Evolutionary conservation across 2,797 vertebrate species (phyloP), one percentile per base, ranked within the genome.

Genomic region (Paratrypauchen microcephalus): DNA sequence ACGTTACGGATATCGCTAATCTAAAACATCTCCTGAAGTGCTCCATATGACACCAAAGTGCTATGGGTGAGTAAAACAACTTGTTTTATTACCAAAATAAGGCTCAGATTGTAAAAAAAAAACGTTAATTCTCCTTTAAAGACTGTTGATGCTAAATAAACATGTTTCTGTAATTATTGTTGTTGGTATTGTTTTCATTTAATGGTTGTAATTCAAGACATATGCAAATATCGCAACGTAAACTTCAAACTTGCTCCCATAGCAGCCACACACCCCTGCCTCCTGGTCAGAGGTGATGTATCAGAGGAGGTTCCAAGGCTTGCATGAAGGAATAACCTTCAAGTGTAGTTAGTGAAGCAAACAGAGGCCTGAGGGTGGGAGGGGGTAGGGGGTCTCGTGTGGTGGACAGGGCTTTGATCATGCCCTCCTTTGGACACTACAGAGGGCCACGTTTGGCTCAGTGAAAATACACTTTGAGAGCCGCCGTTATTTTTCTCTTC

Each of bases 371-470:
- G 55, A 5, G 24, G 55, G 13, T 15, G 23, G 55, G 23, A n/a
- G 8, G 19, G 58, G 16, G 16, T 12, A 19, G 28, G 4, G 28
- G 58, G 58, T 9, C 28, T n/a, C 3, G n/a, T 60, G 58, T 36
- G 28, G 18, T 11, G 58, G 58, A n/a, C 30, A 60, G 28, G 58
- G 12, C 58, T 57, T 57, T 57, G 56, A 57, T 57, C 56, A 28
- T 11, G 23, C 2, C 16, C 24, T 58, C 26, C 56, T 58, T 30
- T 18, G 26, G 56, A 57, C 58, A 57, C 24, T 24, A 26, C 55
- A 24, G 54, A 55, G 52, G 56, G 5, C 18, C 12, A 55, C 23
- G 23, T 56, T 56, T 56, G 54, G 54, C 21, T 56, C 54, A 56
- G 24, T 30, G 24, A 58, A 30, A 58, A 58, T 58, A 30, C 15